phyloP scores from a whole-genome alignment of 2,113 vertebrate species.

The Calyptommatus sinebrachiatus region DNA sequence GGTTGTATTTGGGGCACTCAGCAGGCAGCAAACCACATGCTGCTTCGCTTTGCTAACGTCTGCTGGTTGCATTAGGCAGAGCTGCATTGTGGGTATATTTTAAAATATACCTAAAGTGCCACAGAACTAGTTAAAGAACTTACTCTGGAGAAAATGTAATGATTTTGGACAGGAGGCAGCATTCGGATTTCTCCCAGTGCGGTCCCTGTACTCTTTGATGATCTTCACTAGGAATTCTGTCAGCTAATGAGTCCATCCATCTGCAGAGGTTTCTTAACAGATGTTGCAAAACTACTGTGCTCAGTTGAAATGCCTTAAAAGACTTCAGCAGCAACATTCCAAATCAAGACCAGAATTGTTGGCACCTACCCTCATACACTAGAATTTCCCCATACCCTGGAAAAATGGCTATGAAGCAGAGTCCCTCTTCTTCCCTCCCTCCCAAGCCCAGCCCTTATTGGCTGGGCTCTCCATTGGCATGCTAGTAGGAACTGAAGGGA shows the following conservation, averaged over 20 bases:
- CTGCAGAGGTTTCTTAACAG: constrained; percentile 65
- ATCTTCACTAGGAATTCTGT: constrained; percentile 57
- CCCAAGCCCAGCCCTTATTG: too few relatives aligned
- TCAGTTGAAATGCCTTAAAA: constrained; percentile 42
- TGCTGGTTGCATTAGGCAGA: constrained; percentile 8
- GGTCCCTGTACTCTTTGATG: constrained; percentile 50
- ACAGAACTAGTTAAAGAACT: constrained; percentile 28
- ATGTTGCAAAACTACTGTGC: constrained; percentile 48
- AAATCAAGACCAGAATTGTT: constrained; percentile 10
- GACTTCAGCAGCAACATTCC: not conserved
- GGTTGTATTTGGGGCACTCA: not conserved
- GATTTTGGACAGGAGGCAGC: constrained; percentile 67
- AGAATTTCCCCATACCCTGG: too few relatives aligned
- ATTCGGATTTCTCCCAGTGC: constrained; percentile 57
- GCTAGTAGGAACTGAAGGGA: too few relatives aligned
- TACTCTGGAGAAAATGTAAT: constrained; percentile 44
- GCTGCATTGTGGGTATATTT: not conserved
- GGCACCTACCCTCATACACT: not conserved
- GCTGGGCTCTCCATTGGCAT: too few relatives aligned
- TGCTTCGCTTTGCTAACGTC: constrained; percentile 26
- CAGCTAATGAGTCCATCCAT: constrained; percentile 70
- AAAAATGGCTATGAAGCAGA: too few relatives aligned
- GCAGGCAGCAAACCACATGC: not conserved
- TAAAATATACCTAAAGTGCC: constrained; percentile 4
- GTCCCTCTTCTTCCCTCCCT: too few relatives aligned